Conservation (phyloP, 2,797 vertebrate genomes). For the Karalla daura region DNA sequence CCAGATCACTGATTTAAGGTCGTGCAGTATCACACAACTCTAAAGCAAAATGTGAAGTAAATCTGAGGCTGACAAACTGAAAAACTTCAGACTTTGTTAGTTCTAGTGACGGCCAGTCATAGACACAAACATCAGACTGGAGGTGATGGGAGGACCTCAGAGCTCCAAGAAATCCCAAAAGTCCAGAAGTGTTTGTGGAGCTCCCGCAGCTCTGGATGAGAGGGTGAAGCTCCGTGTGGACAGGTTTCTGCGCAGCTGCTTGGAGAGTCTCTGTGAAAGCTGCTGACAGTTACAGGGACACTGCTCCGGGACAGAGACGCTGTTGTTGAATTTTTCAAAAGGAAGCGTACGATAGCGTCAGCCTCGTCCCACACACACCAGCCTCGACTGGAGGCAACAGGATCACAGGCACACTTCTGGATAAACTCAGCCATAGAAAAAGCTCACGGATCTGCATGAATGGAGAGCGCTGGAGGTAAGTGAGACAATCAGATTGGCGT, state of each 20-base stretch:
- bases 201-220: constrained; percentile 21
- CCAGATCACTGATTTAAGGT: too few relatives aligned
- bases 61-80: too few relatives aligned
- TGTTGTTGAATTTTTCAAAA: constrained; percentile 19
- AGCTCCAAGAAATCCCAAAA: too few relatives aligned
- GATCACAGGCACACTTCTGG: not conserved
- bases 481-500: not conserved
- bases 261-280: constrained; percentile 24
- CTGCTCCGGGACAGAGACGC: not conserved
- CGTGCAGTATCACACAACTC: too few relatives aligned
- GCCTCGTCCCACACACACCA: not conserved
- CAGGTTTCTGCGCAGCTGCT: constrained; percentile 23
- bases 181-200: constrained; percentile 12
- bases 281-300: constrained; percentile 31
- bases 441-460: not conserved
- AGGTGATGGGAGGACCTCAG: too few relatives aligned
- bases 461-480: not conserved
- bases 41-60: too few relatives aligned
- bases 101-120: too few relatives aligned
- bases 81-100: too few relatives aligned
- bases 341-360: constrained; percentile 9
- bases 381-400: not conserved
- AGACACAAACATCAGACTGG: too few relatives aligned
- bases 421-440: not conserved
- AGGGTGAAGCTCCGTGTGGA: constrained; percentile 18